phyloP scores from a whole-genome alignment of 2,797 vertebrate species.

The Chlorospingus semifuscus region DNA sequence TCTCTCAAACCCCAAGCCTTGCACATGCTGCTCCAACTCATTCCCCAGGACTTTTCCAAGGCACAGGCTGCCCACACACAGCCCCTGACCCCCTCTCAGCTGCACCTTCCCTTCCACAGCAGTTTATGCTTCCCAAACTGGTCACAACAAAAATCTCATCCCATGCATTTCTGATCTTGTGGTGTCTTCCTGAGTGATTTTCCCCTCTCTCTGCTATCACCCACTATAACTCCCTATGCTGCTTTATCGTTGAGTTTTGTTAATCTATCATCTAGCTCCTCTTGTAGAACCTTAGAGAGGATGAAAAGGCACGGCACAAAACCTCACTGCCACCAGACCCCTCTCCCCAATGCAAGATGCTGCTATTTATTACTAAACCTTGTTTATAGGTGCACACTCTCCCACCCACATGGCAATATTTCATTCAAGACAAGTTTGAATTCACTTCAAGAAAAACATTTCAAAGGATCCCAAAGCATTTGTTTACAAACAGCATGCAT shows the following conservation, averaged over 20 bases:
- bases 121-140: not conserved
- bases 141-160: not conserved
- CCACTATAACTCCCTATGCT: not conserved
- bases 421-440: constrained; percentile 51
- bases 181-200: not conserved
- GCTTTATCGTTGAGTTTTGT: not conserved
- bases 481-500: constrained; percentile 58
- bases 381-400: constrained; percentile 4
- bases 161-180: not conserved
- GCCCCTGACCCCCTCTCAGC: not conserved
- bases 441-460: constrained; percentile 54
- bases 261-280: not conserved
- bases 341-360: not conserved
- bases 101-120: not conserved
- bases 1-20: not conserved
- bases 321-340: constrained; percentile 29
- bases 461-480: constrained; percentile 50
- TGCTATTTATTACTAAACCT: constrained; percentile 42
- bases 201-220: not conserved
- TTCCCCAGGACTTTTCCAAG: not conserved
- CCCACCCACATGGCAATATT: constrained; percentile 38
- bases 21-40: not conserved
- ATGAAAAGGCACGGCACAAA: constrained; percentile 6
- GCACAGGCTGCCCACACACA: not conserved
- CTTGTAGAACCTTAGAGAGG: not conserved